phyloP scores from a whole-genome alignment of 2,113 vertebrate genomes.

The Nanorana parkeri region DNA sequence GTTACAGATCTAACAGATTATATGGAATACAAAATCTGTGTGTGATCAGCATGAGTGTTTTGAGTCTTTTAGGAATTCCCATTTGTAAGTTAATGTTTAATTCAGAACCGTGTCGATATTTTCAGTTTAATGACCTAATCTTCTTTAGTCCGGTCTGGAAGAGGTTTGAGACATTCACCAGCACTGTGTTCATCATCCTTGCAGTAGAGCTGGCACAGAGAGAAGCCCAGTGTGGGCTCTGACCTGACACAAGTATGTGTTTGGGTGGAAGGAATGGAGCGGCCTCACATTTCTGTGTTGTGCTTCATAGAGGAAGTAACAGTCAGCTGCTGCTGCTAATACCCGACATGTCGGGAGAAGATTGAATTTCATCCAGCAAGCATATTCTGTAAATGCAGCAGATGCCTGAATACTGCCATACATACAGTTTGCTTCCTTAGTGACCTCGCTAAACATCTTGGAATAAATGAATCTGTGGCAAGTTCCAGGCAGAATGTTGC shows the following conservation, averaged over 20 bases:
- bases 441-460: too few relatives aligned
- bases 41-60: too few relatives aligned
- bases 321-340: background rate
- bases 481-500: too few relatives aligned
- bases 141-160: background rate
- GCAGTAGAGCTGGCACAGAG: constrained; percentile 48
- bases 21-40: too few relatives aligned
- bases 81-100: too few relatives aligned
- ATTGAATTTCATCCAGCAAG: constrained; percentile 41
- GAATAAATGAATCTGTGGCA: too few relatives aligned
- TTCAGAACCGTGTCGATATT: too few relatives aligned
- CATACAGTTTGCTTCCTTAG: background rate
- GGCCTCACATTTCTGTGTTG: constrained; percentile 19
- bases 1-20: too few relatives aligned
- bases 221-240: constrained; percentile 24
- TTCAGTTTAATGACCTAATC: too few relatives aligned
- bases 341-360: constrained; percentile 10
- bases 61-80: too few relatives aligned
- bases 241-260: constrained; percentile 58
- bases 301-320: constrained; percentile 21
- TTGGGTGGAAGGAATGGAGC: constrained; percentile 27
- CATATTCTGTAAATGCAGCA: background rate
- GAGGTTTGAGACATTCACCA: background rate
- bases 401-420: background rate
- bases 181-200: constrained; percentile 57